Base-by-base conservation (phyloP, 2,888 invertebrate genomes). In the Monoplex corrugatus region DNA sequence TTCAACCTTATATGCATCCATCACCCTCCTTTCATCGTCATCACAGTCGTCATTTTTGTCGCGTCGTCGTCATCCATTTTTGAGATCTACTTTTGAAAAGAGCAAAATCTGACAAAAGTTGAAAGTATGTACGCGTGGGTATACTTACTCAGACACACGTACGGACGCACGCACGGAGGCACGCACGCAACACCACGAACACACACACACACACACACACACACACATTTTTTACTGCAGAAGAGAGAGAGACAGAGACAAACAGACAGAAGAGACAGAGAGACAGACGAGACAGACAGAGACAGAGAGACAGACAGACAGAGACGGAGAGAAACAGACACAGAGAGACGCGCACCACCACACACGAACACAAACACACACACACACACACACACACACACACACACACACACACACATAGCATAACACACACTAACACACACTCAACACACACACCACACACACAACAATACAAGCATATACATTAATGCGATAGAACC, bases 161-260 rank as follows among this genome's bases (percentile, higher is more conserved):
- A 78, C 32, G n/a, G 35, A 78, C 78, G 35, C 78, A 78, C 78
- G 35, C 78, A 78, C 38, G 35, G 35, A 78, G 35, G 8, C 78
- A 78, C 78, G 35, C 38, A 78, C 78, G 35, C 78, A 78, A 32
- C 19, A 32, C 5, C 78, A 78, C 78, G 23, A 32, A 78, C 78
- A 35, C 78, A 78, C 78, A 35, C 78, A 78, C 78, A 35, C 78
- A 38, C 40, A 80, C 80, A 80, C 80, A 80, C 80, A 80, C 40
- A 80, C 80, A 13, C 38, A 38, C 40, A 38, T 23, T 1, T 32
- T 13, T 28, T 5, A 2, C 16, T 28, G 28, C 57, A 57, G 10
- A 32, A 82, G 44, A 82, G 44, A 82, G 82, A 82, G 19, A 43
- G 3, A 82, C 44, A 82, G 5, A 82, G 32, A 44, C 32, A 44